A percentile compares a stretch with the other conserved stretches of the same genome.
These are phyloP conservation scores for Eilema griseolum DNA, from an alignment of 2,888 invertebrate species.

Conservation along the genomic window DNA sequence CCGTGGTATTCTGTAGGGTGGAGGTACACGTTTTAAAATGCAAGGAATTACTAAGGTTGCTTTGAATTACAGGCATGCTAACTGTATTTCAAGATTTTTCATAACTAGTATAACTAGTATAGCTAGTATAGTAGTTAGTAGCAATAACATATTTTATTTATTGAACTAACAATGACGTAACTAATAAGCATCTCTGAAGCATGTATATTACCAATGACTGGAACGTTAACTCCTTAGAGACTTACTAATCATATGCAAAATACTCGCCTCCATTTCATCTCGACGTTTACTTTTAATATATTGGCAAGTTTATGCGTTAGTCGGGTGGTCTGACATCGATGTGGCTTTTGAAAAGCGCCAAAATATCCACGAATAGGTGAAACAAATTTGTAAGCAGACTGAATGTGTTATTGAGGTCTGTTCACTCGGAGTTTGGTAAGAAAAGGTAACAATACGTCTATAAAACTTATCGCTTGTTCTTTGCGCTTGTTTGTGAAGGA, in stretches of 20 bases:
- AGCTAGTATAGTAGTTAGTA: constrained; percentile 14
- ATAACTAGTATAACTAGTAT: neutral
- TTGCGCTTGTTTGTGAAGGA: constrained; percentile 58
- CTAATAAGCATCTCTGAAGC: constrained; percentile 30
- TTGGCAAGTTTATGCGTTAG: constrained; percentile 59
- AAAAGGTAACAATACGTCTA: constrained; percentile 77
- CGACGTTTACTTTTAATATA: constrained; percentile 58
- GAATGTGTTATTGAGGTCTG: constrained; percentile 64
- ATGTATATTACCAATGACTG: constrained; percentile 27
- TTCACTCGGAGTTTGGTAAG: constrained; percentile 48
- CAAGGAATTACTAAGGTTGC: too few species aligned
- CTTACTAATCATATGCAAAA: constrained; percentile 55
- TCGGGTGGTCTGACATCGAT: constrained; percentile 67
- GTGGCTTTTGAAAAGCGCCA: constrained; percentile 55
- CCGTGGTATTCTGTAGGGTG: too few species aligned
- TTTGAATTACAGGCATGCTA: neutral
- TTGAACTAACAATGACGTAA: constrained; percentile 33
- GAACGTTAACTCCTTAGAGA: constrained; percentile 30
- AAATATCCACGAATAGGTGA: constrained; percentile 73
- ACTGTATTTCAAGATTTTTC: neutral
- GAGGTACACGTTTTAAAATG: too few species aligned
- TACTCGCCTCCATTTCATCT: constrained; percentile 42
- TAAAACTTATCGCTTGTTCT: constrained; percentile 76
- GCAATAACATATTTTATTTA: constrained; percentile 42
- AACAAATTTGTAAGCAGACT: constrained; percentile 71